phyloP scores from a whole-genome alignment of 1,140 invertebrate genomes.

The Drosophila ironensis region DNA sequence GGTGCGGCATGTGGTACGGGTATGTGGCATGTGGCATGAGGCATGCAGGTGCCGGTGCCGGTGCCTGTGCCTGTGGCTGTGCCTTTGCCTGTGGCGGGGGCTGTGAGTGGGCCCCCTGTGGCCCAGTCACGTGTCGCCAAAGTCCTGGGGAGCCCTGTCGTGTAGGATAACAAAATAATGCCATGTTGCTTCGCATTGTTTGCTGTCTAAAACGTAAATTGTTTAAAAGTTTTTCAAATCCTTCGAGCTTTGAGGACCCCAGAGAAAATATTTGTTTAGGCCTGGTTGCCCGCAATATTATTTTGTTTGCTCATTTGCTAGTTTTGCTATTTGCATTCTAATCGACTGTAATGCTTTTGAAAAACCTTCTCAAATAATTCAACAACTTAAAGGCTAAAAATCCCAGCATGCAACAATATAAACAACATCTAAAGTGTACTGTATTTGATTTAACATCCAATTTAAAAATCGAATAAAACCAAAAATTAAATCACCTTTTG shows the following conservation, averaged over 20 bases:
- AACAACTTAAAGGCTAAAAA: too few species aligned
- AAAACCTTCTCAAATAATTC: too few species aligned
- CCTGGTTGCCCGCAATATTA: too few species aligned
- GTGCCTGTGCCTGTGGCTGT: not conserved
- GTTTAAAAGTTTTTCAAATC: not conserved
- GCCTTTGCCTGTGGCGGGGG: not conserved
- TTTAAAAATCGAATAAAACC: not conserved
- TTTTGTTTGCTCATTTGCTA: too few species aligned
- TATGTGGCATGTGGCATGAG: too few species aligned
- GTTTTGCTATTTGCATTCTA: too few species aligned
- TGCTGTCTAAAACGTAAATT: not conserved
- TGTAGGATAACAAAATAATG: conserved; percentile 25
- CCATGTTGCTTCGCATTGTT: conserved; percentile 1
- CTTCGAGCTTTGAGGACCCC: too few species aligned
- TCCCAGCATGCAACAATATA: too few species aligned
- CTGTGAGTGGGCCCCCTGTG: not conserved
- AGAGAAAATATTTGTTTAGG: too few species aligned
- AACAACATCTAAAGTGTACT: too few species aligned
- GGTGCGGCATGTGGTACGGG: too few species aligned
- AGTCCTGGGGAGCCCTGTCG: not conserved
- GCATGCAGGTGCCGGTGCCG: conserved; percentile 5
- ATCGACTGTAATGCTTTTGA: too few species aligned
- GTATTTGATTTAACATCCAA: not conserved
- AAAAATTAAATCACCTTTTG: not conserved
- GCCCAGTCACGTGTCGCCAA: conserved; percentile 3